phyloP scores from a whole-genome alignment of 92 coral and sea anemone species.

The Montipora capitata region DNA sequence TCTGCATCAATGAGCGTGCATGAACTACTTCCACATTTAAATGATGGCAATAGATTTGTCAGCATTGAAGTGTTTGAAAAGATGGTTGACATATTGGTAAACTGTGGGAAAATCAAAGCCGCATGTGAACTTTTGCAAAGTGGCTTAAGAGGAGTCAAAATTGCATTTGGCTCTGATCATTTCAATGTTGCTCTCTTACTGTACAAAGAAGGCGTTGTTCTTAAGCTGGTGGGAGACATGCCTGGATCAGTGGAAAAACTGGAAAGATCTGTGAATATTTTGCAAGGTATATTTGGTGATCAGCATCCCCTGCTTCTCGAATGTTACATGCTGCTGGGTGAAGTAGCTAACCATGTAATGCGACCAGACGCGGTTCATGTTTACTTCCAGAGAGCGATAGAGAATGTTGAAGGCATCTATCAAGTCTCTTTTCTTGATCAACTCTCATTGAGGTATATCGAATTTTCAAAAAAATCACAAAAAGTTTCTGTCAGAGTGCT shows the following conservation, averaged over 20 bases:
- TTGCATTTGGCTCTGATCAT: background rate
- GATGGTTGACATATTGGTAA: background rate
- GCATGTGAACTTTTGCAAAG: slow-evolving; percentile 3
- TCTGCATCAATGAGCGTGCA: background rate
- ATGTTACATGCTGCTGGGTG: slow-evolving; percentile 22
- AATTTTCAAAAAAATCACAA: background rate
- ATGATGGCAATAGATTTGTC: background rate
- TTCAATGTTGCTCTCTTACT: slow-evolving; percentile 12
- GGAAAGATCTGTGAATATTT: background rate
- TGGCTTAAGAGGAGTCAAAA: background rate
- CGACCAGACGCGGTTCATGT: background rate
- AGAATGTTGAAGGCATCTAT: slow-evolving; percentile 12
- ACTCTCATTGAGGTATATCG: background rate
- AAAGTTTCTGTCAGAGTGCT: too few species aligned
- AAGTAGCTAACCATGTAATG: background rate
- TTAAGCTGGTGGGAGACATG: background rate
- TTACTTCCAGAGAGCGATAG: slow-evolving; percentile 28
- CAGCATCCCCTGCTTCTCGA: background rate
- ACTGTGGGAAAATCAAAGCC: background rate
- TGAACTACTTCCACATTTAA: background rate
- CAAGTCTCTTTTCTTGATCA: slow-evolving; percentile 19
- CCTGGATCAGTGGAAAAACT: background rate
- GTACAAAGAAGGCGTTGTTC: background rate
- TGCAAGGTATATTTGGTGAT: background rate
- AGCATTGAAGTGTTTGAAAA: slow-evolving; percentile 1